Evolutionary conservation across 2,888 invertebrate genomes (phyloP), one percentile per base, ranked within the genome.

Genomic region (Reticulitermes lucifugus): DNA sequence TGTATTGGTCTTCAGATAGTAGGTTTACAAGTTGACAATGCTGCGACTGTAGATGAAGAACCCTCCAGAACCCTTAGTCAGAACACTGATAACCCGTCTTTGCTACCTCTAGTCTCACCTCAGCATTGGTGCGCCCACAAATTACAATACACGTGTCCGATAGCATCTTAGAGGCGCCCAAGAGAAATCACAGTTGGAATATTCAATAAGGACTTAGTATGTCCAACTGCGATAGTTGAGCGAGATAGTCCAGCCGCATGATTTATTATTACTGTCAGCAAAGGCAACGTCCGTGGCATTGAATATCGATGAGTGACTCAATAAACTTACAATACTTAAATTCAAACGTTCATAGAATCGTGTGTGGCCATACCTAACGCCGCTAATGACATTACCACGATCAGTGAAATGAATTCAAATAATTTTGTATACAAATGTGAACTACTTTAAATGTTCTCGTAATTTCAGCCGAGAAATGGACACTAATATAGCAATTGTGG

Each of bases 181-280:
- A 80, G 80, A 80, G 80, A 80, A 80, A 80, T 55, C 80, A 41
- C 80, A 80, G 59, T 55, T 80, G 41, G 80, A 80, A 80, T 80
- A 80, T 80, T 80, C 80, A 80, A 80, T 80, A 80, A 80, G 80
- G 60, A 80, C 59, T 80, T 80, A 80, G 73, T 21, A 41, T 73
- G 73, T 41, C 41, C 41, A 73, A 80, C 51, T 80, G 80, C 29
- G 80, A 80, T 80, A 41, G 60, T 55, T 55, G 59, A 60, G 41
- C 22, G 22, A 80, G 80, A 80, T 80, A 80, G 80, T 35, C 41
- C 80, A 60, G 18, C 22, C 46, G 25, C 51, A 79, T 85, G 85
- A 85, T 85, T 85, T 77, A 85, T 85, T 77, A 83, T 65, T 43
- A 70, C n/a, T 73, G 83, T 83, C 79, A 83, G 77, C 79, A 83